Conservation (phyloP, 2,113 vertebrate genomes). For the Typhlomys cinereus region DNA sequence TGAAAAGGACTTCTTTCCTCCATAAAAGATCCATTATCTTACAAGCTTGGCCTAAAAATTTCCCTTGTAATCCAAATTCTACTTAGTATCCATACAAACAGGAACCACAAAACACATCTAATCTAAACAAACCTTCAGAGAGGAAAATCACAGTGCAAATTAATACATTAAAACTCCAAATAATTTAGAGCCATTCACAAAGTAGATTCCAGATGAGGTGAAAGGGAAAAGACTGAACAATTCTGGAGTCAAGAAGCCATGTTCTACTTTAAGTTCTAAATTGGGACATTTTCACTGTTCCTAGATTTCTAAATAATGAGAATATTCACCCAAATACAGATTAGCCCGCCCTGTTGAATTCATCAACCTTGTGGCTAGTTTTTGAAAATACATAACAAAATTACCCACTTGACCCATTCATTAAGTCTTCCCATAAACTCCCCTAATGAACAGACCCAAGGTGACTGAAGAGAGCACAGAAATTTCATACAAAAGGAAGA, state of each 20-base stretch:
- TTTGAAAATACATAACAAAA: background rate
- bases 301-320: slow-evolving; percentile 1
- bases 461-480: background rate
- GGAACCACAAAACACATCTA: slow-evolving; percentile 34
- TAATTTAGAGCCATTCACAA: slow-evolving; percentile 6
- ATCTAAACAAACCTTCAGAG: background rate
- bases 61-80: background rate
- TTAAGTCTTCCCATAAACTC: background rate
- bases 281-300: background rate
- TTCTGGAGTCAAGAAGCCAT: background rate
- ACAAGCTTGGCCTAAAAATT: background rate
- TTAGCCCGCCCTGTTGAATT: background rate
- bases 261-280: background rate
- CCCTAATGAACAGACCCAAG: background rate
- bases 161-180: slow-evolving; percentile 26
- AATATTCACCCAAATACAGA: background rate
- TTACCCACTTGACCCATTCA: background rate
- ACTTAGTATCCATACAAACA: slow-evolving; percentile 6
- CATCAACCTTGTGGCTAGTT: background rate
- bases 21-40: background rate
- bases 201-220: background rate
- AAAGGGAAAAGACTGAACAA: background rate
- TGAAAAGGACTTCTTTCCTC: background rate
- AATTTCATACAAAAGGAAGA: background rate
- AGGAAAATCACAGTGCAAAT: background rate